These are phyloP conservation scores for Bos indicus DNA, from an alignment of 2,113 vertebrate species.

Conservation along the genomic window DNA sequence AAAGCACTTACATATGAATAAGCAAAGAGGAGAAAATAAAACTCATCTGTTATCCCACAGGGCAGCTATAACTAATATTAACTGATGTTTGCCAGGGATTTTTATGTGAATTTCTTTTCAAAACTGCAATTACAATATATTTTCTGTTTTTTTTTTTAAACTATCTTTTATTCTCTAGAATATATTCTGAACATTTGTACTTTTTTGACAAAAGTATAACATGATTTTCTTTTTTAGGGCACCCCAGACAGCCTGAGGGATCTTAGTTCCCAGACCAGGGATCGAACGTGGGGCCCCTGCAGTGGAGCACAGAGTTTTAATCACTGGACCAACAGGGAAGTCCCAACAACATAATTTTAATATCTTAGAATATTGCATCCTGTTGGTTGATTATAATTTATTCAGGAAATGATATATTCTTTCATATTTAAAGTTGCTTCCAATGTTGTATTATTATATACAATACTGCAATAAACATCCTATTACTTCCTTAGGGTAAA, in stretches of 20 bases:
- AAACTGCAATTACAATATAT: background rate
- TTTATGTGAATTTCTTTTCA: slow-evolving; percentile 41
- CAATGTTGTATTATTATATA: background rate
- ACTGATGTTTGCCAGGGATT: background rate
- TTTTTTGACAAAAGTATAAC: background rate
- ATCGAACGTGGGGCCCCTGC: background rate
- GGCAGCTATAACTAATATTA: slow-evolving; percentile 48
- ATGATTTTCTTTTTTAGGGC: background rate
- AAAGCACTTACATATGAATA: slow-evolving; percentile 51
- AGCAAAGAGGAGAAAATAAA: slow-evolving; percentile 55
- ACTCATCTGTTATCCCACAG: slow-evolving; percentile 53
- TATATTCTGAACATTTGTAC: slow-evolving; percentile 2
- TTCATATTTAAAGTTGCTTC: slow-evolving; percentile 8
- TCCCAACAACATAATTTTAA: background rate
- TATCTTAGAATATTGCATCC: background rate
- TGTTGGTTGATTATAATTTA: background rate
- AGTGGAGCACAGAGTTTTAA: background rate
- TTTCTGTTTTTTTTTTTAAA: background rate
- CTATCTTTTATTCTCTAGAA: background rate
- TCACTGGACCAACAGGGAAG: background rate
- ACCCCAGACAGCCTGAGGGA: background rate
- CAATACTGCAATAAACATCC: background rate
- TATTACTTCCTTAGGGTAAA: slow-evolving; percentile 11
- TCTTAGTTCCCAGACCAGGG: background rate
- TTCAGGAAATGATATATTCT: background rate